These are phyloP conservation scores for Platorchestia sp. DNA, from an alignment of 1,140 invertebrate species.

Conservation along the genomic window DNA sequence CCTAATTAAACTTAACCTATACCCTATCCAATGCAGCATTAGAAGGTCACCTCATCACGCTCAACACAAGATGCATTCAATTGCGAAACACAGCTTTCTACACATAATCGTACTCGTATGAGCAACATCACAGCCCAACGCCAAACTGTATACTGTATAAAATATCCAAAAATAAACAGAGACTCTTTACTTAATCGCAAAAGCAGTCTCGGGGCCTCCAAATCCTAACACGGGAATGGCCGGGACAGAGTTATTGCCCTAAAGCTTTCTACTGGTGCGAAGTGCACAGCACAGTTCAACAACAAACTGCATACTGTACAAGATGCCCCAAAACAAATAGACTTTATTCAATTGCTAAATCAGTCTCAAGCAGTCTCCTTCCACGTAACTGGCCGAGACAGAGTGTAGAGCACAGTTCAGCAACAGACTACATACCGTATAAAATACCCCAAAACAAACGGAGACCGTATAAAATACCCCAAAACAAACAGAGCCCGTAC, in stretches of 20 bases:
- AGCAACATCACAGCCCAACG: background rate
- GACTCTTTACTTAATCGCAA: background rate
- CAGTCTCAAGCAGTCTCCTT: too few species aligned
- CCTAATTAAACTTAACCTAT: too few species aligned
- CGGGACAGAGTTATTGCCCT: background rate
- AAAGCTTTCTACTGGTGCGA: background rate
- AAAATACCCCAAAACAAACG: background rate
- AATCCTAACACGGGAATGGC: background rate
- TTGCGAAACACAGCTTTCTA: background rate
- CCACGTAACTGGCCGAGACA: too few species aligned
- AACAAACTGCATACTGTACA: background rate
- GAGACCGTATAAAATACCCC: too few species aligned
- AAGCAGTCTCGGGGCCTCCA: background rate
- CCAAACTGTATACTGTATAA: background rate
- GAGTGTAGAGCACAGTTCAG: too few species aligned
- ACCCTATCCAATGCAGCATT: too few species aligned
- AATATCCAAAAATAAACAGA: background rate
- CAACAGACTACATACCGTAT: too few species aligned
- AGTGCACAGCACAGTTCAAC: background rate
- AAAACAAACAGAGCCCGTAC: too few species aligned
- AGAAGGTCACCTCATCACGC: too few species aligned
- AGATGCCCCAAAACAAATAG: background rate
- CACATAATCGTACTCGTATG: background rate
- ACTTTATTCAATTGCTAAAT: too few species aligned
- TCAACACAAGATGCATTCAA: too few species aligned